phyloP scores from a whole-genome alignment of 2,797 vertebrate species.

The Pantherophis vulpinus region DNA sequence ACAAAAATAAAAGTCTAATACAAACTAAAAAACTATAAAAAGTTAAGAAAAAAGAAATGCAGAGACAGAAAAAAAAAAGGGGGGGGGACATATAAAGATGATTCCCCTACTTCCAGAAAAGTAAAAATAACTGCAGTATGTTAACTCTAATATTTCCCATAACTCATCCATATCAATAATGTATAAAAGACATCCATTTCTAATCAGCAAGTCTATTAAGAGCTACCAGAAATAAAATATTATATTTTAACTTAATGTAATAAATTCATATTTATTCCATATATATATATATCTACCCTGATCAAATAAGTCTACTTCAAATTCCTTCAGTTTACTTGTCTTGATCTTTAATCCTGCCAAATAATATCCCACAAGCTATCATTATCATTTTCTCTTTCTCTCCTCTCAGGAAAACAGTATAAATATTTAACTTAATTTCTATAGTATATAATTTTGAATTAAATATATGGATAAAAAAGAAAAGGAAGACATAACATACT shows the following conservation, averaged over 20 bases:
- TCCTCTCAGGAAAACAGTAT: not conserved
- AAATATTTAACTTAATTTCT: not conserved
- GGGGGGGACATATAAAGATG: not conserved
- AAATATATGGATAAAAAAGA: not conserved
- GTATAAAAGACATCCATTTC: too few species aligned
- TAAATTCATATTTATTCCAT: too few species aligned
- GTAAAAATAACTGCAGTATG: too few species aligned
- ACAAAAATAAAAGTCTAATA: not conserved
- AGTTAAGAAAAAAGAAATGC: not conserved
- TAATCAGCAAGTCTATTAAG: too few species aligned
- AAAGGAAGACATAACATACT: not conserved
- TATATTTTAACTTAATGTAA: too few species aligned
- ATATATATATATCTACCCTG: too few species aligned
- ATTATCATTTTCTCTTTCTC: not conserved
- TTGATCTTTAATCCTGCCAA: not conserved
- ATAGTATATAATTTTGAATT: not conserved
- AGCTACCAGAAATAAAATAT: too few species aligned
- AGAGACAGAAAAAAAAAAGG: not conserved
- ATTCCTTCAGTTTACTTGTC: not conserved
- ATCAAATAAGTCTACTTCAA: not conserved
- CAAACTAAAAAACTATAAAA: not conserved
- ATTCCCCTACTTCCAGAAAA: not conserved
- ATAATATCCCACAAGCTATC: not conserved
- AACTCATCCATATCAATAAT: too few species aligned
- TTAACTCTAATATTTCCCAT: too few species aligned